Base-by-base conservation (phyloP, 2,888 invertebrate species). In the Drosophila cognata region DNA sequence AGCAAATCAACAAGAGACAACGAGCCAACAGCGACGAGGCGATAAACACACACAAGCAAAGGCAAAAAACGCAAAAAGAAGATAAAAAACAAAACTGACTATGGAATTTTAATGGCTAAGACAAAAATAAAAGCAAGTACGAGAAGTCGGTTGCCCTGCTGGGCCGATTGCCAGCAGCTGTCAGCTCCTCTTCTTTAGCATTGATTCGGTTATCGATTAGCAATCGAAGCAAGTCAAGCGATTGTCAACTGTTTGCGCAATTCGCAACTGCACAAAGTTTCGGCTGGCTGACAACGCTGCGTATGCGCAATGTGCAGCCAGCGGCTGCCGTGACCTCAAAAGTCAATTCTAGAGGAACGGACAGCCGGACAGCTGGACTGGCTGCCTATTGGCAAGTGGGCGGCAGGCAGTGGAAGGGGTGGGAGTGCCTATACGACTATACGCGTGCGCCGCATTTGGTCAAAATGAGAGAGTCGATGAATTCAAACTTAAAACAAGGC, bases 381-480 rank as follows among this genome's bases (percentile, higher is more conserved):
- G 10, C 33, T 2, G 8, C 11, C 31, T n/a, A 29, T n/a, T 31
- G 2, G n/a, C 29, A 25, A 8, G 35, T 33, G 8, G 35, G 21
- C 16, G 25, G 13, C 1, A 8, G 51, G n/a, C 11, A 13, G n/a
- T 3, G 10, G 0, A 13, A 16, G 29, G 29, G 13, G 28, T 13
- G 7, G 7, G 46, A 5, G 31, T 29, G 35, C 10, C 33, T 11
- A 4, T 33, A 11, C 46, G 52, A 33, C 53, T 41, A 28, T 29
- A 68, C 64, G 78, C 78, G 80, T 78, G 77, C 77, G 71, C 87
- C 89, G 63, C 79, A 88, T 86, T 89, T 89, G 90, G 85, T 75
- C 85, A 85, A 81, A 87, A 75, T 72, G 64, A 69, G 41, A 57
- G 38, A 29, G 28, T n/a, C 57, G 57, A 5, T 38, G 29, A 68